A percentile compares a stretch with the other conserved stretches of the same genome.
phyloP scores from a whole-genome alignment of 2,113 vertebrate genomes.

The Scolopax mira region DNA sequence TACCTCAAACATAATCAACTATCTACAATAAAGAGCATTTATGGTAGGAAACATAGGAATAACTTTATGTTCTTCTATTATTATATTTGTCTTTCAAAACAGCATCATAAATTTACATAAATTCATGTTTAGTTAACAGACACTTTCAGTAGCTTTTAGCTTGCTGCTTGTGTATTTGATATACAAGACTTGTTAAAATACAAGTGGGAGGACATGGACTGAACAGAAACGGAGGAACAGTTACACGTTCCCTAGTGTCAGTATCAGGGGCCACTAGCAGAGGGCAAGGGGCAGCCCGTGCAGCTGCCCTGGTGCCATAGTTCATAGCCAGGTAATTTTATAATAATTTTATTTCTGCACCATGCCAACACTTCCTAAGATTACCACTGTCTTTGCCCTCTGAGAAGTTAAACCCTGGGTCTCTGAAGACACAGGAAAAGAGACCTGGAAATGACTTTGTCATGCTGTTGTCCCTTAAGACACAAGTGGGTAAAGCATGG shows the following conservation, averaged over 20 bases:
- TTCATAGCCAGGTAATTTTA: background rate
- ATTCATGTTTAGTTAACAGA: background rate
- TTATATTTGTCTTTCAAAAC: background rate
- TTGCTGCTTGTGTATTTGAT: background rate
- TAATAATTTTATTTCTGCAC: background rate
- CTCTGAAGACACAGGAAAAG: background rate
- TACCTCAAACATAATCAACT: background rate
- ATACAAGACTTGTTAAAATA: background rate
- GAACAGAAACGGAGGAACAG: background rate
- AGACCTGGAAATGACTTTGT: background rate
- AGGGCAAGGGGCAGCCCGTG: background rate
- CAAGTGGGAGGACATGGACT: accelerated
- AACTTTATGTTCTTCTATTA: background rate
- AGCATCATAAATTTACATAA: background rate
- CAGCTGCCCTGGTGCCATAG: background rate
- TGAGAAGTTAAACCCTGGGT: background rate
- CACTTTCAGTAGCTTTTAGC: background rate
- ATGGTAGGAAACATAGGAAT: background rate
- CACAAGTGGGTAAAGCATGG: background rate
- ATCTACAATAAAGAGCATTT: background rate
- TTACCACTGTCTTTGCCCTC: background rate
- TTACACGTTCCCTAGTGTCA: background rate
- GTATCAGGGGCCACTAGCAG: accelerated
- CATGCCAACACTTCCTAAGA: background rate
- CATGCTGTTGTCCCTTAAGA: accelerated